Evolutionary conservation across 1,140 invertebrate species (phyloP), one percentile per base, ranked within the genome.

Genomic region (Monochamus saltuarius): DNA sequence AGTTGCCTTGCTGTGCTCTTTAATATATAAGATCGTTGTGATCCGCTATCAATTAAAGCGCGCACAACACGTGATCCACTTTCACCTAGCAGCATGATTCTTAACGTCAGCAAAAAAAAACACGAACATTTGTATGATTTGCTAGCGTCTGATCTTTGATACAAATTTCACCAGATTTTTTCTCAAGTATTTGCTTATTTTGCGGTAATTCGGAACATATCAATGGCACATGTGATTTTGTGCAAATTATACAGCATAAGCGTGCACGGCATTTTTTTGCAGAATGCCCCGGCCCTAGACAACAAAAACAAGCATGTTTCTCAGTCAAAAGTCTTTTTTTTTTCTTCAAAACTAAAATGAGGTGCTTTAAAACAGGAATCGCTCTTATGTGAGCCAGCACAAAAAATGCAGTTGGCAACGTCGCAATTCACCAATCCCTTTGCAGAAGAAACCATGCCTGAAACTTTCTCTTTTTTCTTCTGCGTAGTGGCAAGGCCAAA

Each of bases 1-100:
- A 61, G 35, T 13, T 4, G 13, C 37, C 42, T 4, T 4, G 22
- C 49, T 13, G 49, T 56, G 8, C 8, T 35, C 42, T 60, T 60
- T 36, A 56, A 14, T 4, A 60, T 34, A 37, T 60, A 58, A 7
- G 35, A 52, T 9, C 37, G 36, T 34, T 58, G 47, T 36, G 46
- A 56, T 19, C 54, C 54, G 16, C 39, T 56, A 58, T 58, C 38
- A 56, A 55, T 39, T 19, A 46, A 56, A 35, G 46, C 46, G 22
- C 35, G 36, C n/a, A 58, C 56, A n/a, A n/a, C n/a, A n/a, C n/a
- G n/a, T n/a, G n/a, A n/a, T n/a, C n/a, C n/a, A n/a, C n/a, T n/a
- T n/a, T n/a, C n/a, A n/a, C n/a, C n/a, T n/a, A n/a, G n/a, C n/a
- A n/a, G n/a, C n/a, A n/a, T n/a, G n/a, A n/a, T n/a, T 35, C 29